Base-by-base conservation (phyloP, 2,113 vertebrate genomes). In the Athene cunicularia region DNA sequence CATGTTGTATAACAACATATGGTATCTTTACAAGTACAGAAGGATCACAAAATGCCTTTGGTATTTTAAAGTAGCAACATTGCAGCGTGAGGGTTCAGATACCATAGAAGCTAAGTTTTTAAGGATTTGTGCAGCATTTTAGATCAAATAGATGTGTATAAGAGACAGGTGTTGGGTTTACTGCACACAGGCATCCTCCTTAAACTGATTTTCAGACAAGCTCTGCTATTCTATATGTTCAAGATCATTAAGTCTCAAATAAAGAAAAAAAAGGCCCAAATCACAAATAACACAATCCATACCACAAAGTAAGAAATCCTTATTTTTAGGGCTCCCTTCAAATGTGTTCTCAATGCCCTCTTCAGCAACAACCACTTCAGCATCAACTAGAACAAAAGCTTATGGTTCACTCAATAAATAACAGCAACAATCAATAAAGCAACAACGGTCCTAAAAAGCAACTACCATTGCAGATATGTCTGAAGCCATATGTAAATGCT, bases 381-480 rank as follows among this genome's bases (percentile, higher is more conserved):
- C 19, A 59, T 28, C 35, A 74, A 15, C 9, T 82, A n/a, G 17
- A 68, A 21, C 4, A 81, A 84, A 84, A 63, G 14, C 26, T 83
- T 62, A 58, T 4, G 13, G 26, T 71, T 70, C n/a, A 41, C 28
- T 70, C 49, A 75, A 1, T 43, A 86, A 76, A 8, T 23, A 76
- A 88, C 18, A 70, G 35, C 17, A 67, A 12, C 3, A 77, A 30
- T 26, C 45, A 80, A 22, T 30, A 86, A 88, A 88, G 19, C 27
- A 86, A n/a, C 20, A n/a, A 50, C 3, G 6, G 10, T 60, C 60
- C 50, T 21, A 66, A 67, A 82, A 59, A 49, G 20, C 22, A 49
- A 24, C 30, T 32, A 35, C 9, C 2, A 0, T 9, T 8, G n/a
- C 37, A 67, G 6, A 68, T 11, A 60, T 0, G 2, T 23, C 71